A percentile compares a stretch with the other conserved stretches of the same genome.
Conservation (phyloP, 2,888 invertebrate genomes). For the Fragum whitleyi region DNA sequence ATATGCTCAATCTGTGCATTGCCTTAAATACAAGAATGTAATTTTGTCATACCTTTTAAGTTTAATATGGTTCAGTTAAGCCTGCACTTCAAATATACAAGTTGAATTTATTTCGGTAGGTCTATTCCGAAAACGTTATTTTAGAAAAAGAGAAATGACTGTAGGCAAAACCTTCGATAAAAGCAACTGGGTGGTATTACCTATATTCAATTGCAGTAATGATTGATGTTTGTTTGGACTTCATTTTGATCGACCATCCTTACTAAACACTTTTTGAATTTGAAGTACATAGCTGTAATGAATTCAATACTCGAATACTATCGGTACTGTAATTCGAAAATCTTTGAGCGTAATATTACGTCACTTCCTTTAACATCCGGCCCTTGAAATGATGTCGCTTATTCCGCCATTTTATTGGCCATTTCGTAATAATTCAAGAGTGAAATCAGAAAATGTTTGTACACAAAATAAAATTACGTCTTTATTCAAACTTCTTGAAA, state of each 20-base stretch:
- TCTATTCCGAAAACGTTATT: too few relatives aligned
- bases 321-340: constrained; percentile 7
- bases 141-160: too few relatives aligned
- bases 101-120: too few relatives aligned
- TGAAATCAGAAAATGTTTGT: too few relatives aligned
- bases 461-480: too few relatives aligned
- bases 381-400: neutral
- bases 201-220: constrained; percentile 7
- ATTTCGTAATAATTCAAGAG: neutral
- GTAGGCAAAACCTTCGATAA: too few relatives aligned
- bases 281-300: neutral
- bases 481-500: too few relatives aligned
- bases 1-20: too few relatives aligned
- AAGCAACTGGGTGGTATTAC: constrained; percentile 4
- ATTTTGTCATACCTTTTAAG: too few relatives aligned
- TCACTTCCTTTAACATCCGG: constrained; percentile 4
- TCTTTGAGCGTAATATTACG: neutral
- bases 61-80: too few relatives aligned
- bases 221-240: neutral
- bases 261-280: neutral
- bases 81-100: too few relatives aligned
- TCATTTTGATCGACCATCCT: constrained; percentile 6
- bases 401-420: neutral
- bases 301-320: constrained; percentile 9
- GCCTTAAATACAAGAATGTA: too few relatives aligned